Percentiles rank a stretch among this genome's conserved stretches.
These are phyloP conservation scores for Scyliorhinus canicula DNA, from an alignment of 2,797 vertebrate genomes.

Conservation along the genomic window DNA sequence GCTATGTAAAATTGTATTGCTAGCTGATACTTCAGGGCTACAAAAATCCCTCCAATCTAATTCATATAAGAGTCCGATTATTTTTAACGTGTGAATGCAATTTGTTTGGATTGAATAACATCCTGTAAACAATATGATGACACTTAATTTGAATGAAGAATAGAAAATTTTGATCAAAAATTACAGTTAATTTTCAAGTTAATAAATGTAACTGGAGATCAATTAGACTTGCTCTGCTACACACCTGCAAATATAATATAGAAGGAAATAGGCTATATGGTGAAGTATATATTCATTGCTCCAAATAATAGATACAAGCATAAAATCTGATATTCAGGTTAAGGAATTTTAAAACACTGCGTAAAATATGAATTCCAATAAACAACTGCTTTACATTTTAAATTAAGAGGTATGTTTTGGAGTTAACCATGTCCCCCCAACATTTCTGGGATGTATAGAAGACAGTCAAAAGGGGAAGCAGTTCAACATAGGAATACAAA, in stretches of 20 bases:
- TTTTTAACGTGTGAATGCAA: constrained; percentile 6
- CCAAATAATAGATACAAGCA: neutral
- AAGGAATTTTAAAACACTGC: neutral
- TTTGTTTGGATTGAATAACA: neutral
- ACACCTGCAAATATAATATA: neutral
- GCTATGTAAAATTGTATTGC: neutral
- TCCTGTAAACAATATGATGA: neutral
- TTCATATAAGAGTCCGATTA: neutral
- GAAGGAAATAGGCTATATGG: neutral
- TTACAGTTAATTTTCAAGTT: constrained; percentile 1
- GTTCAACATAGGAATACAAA: neutral
- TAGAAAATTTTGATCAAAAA: neutral
- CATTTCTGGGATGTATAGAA: neutral
- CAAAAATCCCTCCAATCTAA: neutral
- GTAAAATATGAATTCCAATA: neutral
- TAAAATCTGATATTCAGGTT: neutral
- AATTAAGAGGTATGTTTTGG: neutral
- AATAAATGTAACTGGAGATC: neutral
- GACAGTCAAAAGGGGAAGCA: neutral
- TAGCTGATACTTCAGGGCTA: neutral
- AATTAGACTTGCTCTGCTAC: neutral
- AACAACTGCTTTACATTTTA: neutral
- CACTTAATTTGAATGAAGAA: neutral
- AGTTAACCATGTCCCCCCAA: too few relatives aligned
- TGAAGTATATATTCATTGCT: neutral